Evolutionary conservation across 2,797 vertebrate species (phyloP), one percentile per base, ranked within the genome.

Genomic region (Halcyon chelicuti): DNA sequence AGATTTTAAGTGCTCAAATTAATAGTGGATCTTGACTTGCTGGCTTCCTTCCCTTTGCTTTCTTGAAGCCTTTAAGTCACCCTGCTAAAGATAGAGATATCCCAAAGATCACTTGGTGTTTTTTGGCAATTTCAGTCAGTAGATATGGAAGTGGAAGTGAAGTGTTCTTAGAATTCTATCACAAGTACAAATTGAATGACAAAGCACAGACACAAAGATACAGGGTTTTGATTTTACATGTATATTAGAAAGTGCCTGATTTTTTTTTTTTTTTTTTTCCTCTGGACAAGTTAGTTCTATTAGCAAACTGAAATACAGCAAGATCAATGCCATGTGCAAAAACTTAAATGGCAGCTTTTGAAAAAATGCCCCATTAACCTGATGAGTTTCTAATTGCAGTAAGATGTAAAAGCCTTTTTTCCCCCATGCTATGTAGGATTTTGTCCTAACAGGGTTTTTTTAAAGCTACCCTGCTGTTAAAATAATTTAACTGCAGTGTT

Each of bases 311-410:
- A 90, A 90, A 85, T 67, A 76, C 60, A 77, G 37, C 52, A 93
- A 81, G 44, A 93, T 82, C 88, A 85, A 82, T 74, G 71, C 70
- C 47, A 86, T 39, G 19, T 85, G 74, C 51, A 90, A 88, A 86
- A 93, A 71, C 74, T 84, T 77, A 73, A 86, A 92, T 37, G 79
- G 52, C 73, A 95, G 73, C 57, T 88, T 94, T 94, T 82, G 61
- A 95, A 93, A 94, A 94, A 71, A 47, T 85, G 74, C 40, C 86
- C 91, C 81, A 86, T 97, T 95, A 91, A 93, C 61, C 79, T 94
- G 91, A 95, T 86, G 77, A 93, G 88, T 93, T 96, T 95, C 94
- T 96, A 93, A 96, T 91, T 91, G 91, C 94, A 93, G 89, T 89
- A 83, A 86, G 61, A 85, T 51, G 55, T 73, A 95, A 92, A 86